phyloP scores from a whole-genome alignment of 92 coral and sea anemone species.

The Nematostella vectensis region DNA sequence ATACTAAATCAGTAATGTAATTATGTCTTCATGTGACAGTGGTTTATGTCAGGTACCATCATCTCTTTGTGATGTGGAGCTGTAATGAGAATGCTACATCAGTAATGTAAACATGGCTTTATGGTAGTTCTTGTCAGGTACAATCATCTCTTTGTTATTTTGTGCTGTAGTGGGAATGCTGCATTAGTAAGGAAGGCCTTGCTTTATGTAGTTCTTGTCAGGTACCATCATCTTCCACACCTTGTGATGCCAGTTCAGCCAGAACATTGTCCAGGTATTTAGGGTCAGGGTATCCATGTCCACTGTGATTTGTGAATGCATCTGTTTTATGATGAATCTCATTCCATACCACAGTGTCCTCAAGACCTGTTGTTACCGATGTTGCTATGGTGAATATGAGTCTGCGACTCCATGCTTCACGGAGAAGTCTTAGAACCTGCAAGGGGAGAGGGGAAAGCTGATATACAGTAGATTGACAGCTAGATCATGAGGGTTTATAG shows the following conservation, averaged over 20 bases:
- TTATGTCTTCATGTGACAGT: too few species aligned
- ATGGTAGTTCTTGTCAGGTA: too few species aligned
- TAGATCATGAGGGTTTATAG: too few species aligned
- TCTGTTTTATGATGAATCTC: conserved; percentile 98
- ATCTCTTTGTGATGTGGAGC: too few species aligned
- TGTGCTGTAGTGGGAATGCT: too few species aligned
- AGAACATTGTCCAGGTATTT: conserved; percentile 82
- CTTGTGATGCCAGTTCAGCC: conserved; percentile 80
- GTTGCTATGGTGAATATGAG: conserved; percentile 74
- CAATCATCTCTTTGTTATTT: too few species aligned
- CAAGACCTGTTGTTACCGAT: conserved; percentile 73
- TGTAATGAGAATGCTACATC: too few species aligned
- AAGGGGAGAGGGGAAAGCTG: not conserved
- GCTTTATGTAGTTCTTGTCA: too few species aligned
- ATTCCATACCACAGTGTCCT: conserved; percentile 86
- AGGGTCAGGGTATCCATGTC: conserved; percentile 95
- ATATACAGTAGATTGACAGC: not conserved
- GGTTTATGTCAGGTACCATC: too few species aligned
- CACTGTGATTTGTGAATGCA: conserved; percentile 65
- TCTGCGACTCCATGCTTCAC: conserved; percentile 74
- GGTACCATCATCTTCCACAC: conserved; percentile 53
- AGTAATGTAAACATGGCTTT: too few species aligned
- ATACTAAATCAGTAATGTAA: too few species aligned
- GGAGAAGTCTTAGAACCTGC: conserved; percentile 62
- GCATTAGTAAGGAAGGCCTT: too few species aligned